These are phyloP conservation scores for Bombus balteatus DNA, from an alignment of 1,140 invertebrate species.

Conservation along the genomic window DNA sequence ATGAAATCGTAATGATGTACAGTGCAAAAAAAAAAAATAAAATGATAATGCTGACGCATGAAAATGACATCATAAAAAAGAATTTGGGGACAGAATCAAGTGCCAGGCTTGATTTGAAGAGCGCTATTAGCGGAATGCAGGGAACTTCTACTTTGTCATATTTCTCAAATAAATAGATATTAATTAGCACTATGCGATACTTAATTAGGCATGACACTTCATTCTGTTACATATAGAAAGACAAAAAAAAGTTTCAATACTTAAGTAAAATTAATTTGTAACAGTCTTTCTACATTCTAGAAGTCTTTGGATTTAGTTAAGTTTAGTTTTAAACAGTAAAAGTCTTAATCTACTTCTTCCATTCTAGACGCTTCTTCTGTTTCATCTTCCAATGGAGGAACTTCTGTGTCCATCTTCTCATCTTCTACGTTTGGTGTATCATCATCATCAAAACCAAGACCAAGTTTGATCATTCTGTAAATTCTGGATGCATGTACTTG, in stretches of 20 bases:
- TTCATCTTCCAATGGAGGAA: slow-evolving; percentile 91
- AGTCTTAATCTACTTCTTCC: slow-evolving; percentile 98
- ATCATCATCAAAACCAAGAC: slow-evolving; percentile 97
- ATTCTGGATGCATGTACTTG: slow-evolving; percentile 92
- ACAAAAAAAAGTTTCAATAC: slow-evolving; percentile 7
- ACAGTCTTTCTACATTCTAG: slow-evolving; percentile 65
- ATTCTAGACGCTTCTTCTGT: slow-evolving; percentile 97
- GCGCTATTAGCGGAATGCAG: neutral
- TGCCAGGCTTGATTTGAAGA: slow-evolving; percentile 14
- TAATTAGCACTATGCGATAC: neutral
- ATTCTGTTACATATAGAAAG: slow-evolving; percentile 46
- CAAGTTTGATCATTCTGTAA: slow-evolving; percentile 98
- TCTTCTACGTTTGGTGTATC: slow-evolving; percentile 88
- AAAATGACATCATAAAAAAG: slow-evolving; percentile 43
- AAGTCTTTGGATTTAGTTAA: slow-evolving; percentile 61
- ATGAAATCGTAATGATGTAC: slow-evolving; percentile 42
- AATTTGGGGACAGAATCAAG: slow-evolving; percentile 61
- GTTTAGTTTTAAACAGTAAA: slow-evolving; percentile 36
- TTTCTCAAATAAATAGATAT: slow-evolving; percentile 58
- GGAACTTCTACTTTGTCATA: slow-evolving; percentile 17
- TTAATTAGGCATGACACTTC: slow-evolving; percentile 12
- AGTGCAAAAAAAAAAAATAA: slow-evolving; percentile 43
- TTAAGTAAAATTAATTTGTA: slow-evolving; percentile 53
- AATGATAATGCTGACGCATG: neutral
- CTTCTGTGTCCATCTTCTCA: slow-evolving; percentile 83